Conservation (phyloP, 2,113 vertebrate species). For the Cygnus atratus region DNA sequence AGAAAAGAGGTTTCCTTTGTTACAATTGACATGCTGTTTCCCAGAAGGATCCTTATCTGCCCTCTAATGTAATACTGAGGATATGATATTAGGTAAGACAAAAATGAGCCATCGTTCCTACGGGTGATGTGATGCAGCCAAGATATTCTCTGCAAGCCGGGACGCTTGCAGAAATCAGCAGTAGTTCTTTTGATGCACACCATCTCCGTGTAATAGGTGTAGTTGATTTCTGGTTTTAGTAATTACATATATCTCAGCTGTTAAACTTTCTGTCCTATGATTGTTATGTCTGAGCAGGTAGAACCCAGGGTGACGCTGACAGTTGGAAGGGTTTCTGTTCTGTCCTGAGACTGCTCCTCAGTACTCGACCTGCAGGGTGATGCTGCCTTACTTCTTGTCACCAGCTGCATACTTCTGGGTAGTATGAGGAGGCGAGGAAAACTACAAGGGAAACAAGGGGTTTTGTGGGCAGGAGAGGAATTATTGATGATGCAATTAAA, state of each 20-base stretch:
- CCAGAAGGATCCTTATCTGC: conserved; percentile 16
- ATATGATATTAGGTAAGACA: background rate
- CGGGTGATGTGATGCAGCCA: background rate
- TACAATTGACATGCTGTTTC: conserved; percentile 8
- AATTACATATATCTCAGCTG: background rate
- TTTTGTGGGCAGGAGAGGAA: background rate
- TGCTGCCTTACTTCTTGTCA: background rate
- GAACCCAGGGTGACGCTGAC: background rate
- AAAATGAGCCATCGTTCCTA: background rate
- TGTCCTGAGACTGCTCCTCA: too few species aligned
- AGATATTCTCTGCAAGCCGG: background rate
- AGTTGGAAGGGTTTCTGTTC: background rate
- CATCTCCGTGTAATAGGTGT: background rate
- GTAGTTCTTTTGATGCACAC: background rate
- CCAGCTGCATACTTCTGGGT: background rate
- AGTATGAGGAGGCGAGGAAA: background rate
- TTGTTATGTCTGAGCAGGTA: background rate
- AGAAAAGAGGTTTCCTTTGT: conserved; percentile 19
- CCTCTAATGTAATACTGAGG: conserved; percentile 28
- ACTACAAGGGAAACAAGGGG: background rate
- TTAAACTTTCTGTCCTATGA: background rate
- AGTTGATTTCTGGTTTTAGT: background rate
- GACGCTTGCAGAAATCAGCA: background rate
- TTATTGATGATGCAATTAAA: background rate
- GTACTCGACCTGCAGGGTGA: background rate